Evolutionary conservation across 1,140 invertebrate species (phyloP).

Genomic region (Nebria ingens): DNA sequence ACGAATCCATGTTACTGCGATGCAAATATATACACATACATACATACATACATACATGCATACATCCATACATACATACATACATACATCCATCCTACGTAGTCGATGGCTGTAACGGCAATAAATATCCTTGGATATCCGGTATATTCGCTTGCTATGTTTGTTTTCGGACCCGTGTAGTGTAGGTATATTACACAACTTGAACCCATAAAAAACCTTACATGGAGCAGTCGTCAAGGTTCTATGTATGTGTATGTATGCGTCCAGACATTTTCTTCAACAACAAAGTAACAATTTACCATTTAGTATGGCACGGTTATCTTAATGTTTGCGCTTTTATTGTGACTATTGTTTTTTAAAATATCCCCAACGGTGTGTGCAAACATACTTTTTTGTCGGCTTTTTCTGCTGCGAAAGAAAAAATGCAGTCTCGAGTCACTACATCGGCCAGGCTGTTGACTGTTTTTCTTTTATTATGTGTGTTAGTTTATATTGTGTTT

Average conservation of each 20-base stretch:
- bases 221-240: background rate
- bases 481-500: no score
- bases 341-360: background rate
- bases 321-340: background rate
- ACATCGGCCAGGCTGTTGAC: no score
- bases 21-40: constrained; percentile 2
- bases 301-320: background rate
- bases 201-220: background rate
- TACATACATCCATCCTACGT: no score
- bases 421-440: background rate
- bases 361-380: background rate
- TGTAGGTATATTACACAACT: background rate
- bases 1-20: background rate
- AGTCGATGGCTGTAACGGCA: no score
- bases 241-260: background rate
- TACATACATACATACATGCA: background rate
- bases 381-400: background rate
- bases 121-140: no score
- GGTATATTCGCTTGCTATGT: background rate
- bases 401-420: background rate
- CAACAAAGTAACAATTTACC: constrained; percentile 7
- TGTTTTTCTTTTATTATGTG: background rate
- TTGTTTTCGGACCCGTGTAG: no score
- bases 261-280: constrained; percentile 1
- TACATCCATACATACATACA: background rate